Base-by-base conservation (phyloP, 2,113 vertebrate genomes). In the Callospermophilus lateralis region DNA sequence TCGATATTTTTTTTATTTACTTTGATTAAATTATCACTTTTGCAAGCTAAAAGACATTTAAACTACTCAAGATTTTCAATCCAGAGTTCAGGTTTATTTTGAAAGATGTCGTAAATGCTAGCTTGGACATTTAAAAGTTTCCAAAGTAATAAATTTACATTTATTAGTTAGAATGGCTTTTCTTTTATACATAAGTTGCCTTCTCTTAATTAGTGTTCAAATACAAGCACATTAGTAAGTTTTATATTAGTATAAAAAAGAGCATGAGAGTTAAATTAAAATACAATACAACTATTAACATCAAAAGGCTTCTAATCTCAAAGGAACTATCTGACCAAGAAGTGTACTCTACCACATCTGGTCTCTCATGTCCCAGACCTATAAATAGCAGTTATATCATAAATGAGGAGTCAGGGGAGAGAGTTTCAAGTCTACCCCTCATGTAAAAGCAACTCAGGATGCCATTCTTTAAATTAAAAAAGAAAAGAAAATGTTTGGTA, bases 81-180 rank as follows among this genome's bases (percentile, higher is more conserved):
- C 42, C 17, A 68, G 22, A 87, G 53, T 70, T 93, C 22, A 84
- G 88, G 32, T 92, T 89, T 93, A 89, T 89, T 90, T 96, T 93
- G 15, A 85, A 93, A 55, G 37, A n/a, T 70, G n/a, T 86, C 0
- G 61, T 19, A 90, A 83, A 68, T 85, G 5, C 30, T 68, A 84
- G 0, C 51, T 90, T 92, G 11, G 63, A 8, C 7, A 61, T 81
- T 72, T 79, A 78, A 34, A 85, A 70, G 1, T 81, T 73, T 70
- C 8, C 12, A 79, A 51, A 20, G 1, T 37, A 74, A 85, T 68
- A 22, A 48, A 68, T 73, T 73, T 81, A 37, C 10, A 76, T 86
- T 45, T 63, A 13, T 1, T 68, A 8, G 17, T 89, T 95, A 72
- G 0, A 72, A 37, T 80, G 24, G 1, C 34, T 83, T 81, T 74